Base-by-base conservation (phyloP, 2,113 vertebrate species). In the Elgaria multicarinata region DNA sequence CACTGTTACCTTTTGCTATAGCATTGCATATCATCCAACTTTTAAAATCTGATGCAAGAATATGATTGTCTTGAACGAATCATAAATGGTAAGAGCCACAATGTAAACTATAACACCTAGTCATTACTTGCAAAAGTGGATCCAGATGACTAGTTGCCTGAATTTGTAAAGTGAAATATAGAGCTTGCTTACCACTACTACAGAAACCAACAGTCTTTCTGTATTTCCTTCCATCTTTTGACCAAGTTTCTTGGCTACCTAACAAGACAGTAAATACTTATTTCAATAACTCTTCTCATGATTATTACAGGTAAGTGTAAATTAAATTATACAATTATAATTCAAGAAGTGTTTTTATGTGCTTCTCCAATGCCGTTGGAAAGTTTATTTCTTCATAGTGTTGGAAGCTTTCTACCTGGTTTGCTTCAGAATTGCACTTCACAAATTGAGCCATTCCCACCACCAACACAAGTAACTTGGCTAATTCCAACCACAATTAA, bases 201-300 rank as follows among this genome's bases (percentile, higher is more conserved):
- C 97, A 0, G 99, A 97, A 24, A 99, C 97, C 85, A 99, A 95
- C 79, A 99, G 97, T 86, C 96, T 97, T 87, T 98, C 98, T 97
- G 98, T 98, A 78, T 53, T 92, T 94, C 3, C 96, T 96, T 36
- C 97, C 96, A 1, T 95, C 95, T 69, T 90, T 94, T 24, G 44
- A 96, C 81, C 72, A 93, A 97, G 97, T 92, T 97, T 98, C 97
- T 98, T 96, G 0, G 97, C 96, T 91, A 96, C 92, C 97, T 98
- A 95, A 55, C 10, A 86, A 72, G 0, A 33, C 36, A 76, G 71
- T 64, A 31, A 90, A 24, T 0, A 0, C 1, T 77, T 28, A 22
- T 55, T 92, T 9, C 33, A 92, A 80, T 0, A 1, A 39, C 14
- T 1, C 42, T 0, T 0, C 26, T 0, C 0, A 0, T 0, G 1